Evolutionary conservation across 2,888 invertebrate species (phyloP), one percentile per base, ranked within the genome.

Genomic region (Dioctria linearis): DNA sequence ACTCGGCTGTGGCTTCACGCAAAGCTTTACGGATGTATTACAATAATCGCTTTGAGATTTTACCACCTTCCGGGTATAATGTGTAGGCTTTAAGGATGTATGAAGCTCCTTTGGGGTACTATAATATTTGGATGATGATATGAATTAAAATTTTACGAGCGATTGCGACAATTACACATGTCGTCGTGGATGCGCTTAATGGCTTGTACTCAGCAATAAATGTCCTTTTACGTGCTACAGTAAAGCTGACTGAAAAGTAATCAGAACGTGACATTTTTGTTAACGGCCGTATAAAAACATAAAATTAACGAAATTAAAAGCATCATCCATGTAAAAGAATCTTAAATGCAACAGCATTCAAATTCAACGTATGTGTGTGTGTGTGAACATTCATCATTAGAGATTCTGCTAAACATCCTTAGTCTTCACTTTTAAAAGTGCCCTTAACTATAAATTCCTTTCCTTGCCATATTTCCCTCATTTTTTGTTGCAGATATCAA

Each of bases 71-170:
- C 6, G 39, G 13, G 25, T 42, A 4, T 75, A 75, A 57, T 43
- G 59, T 42, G 0, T 11, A 4, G 43, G n/a, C 43, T 25, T 59
- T 13, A 42, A 13, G 73, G 59, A 54, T 9, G 51, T 59, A 54
- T 9, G 9, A 57, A 75, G 43, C 8, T 42, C 57, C 59, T 75
- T 75, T 43, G 57, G 42, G 59, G 43, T 37, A 39, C 25, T 25
- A 11, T 75, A 59, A 75, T 75, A 75, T 43, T 59, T 59, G 37
- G 42, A 59, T 75, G 73, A 59, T 75, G 73, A 59, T 43, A 75
- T 75, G 57, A 75, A 75, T 75, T 75, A 75, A 75, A 75, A 75
- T 59, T 75, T 75, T 75, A 75, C 42, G 73, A 75, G 73, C 59
- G 40, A 54, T 75, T 75, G 73, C 73, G 73, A 75, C 73, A 75